A percentile compares a stretch with the other conserved stretches of the same genome.
Evolutionary conservation across 64 coral and sea anemone genomes (phyloP).

Genomic region (Pachyseris speciosa): DNA sequence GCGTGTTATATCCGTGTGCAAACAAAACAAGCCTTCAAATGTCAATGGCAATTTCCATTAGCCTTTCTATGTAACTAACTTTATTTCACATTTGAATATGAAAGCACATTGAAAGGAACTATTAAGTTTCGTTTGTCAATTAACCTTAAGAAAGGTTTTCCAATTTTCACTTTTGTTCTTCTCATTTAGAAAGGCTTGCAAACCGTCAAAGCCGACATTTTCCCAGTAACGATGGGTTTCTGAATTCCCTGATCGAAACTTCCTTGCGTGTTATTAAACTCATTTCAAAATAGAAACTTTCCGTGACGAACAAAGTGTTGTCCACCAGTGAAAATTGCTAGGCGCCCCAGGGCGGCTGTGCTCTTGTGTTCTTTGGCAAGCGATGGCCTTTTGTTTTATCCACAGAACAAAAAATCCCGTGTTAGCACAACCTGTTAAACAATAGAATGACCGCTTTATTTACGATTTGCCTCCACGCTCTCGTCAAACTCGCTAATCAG

Average conservation of each 20-base stretch:
- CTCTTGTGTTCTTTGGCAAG: slow-evolving; percentile 49
- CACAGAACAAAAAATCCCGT: slow-evolving; percentile 18
- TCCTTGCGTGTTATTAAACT: not conserved
- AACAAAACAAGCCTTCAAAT: slow-evolving; percentile 28
- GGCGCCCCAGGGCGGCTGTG: slow-evolving; percentile 11
- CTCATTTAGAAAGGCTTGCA: slow-evolving; percentile 34
- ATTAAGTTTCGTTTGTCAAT: slow-evolving; percentile 65
- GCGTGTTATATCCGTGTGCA: slow-evolving; percentile 38
- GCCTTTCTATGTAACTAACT: slow-evolving; percentile 42
- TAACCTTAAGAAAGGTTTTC: slow-evolving; percentile 27
- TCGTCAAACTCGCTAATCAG: not conserved
- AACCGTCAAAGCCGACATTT: not conserved
- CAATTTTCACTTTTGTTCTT: slow-evolving; percentile 49
- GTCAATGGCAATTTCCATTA: slow-evolving; percentile 59
- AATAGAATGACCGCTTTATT: not conserved
- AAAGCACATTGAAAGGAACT: slow-evolving; percentile 49
- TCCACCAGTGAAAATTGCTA: not conserved
- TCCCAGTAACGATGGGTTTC: not conserved
- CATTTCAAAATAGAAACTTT: not conserved
- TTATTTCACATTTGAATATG: slow-evolving; percentile 62
- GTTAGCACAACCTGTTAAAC: slow-evolving; percentile 43
- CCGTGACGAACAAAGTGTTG: not conserved
- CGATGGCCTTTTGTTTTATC: slow-evolving; percentile 32
- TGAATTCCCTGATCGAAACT: not conserved
- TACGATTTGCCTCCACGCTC: not conserved